Conservation (phyloP, 2,113 vertebrate species). For the Lophius piscatorius region DNA sequence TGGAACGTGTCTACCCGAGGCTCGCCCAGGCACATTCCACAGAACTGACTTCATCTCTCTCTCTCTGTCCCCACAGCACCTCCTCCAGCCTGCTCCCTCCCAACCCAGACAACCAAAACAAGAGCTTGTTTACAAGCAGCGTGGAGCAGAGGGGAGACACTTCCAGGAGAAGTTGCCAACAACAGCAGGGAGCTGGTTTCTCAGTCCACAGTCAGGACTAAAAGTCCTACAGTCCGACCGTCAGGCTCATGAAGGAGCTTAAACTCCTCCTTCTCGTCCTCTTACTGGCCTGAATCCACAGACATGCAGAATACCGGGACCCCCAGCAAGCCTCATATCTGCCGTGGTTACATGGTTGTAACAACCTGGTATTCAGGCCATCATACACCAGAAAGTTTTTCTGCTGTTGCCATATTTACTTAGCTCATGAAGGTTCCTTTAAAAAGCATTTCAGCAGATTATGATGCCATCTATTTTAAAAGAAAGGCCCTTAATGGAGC, state of each 20-base stretch:
- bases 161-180: conserved; percentile 84
- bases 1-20: conserved; percentile 70
- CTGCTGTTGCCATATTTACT: conserved; percentile 67
- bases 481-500: conserved; percentile 17
- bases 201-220: conserved; percentile 41
- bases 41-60: conserved; percentile 73
- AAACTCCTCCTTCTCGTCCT: too few species aligned
- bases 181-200: conserved; percentile 67
- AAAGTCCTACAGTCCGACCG: conserved; percentile 38
- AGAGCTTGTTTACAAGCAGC: conserved; percentile 77
- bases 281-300: too few species aligned
- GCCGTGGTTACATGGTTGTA: conserved; percentile 13
- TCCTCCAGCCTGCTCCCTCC: conserved; percentile 13
- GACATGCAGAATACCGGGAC: conserved; percentile 2
- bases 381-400: conserved; percentile 54
- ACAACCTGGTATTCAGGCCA: conserved; percentile 21
- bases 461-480: conserved; percentile 24
- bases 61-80: conserved; percentile 43
- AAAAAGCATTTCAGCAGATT: conserved; percentile 28
- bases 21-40: conserved; percentile 82
- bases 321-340: conserved; percentile 23
- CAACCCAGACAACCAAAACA: conserved; percentile 76
- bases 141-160: conserved; percentile 78
- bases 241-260: too few species aligned
- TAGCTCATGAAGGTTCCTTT: conserved; percentile 22